Percentiles rank a stretch among this genome's conserved stretches.
Evolutionary conservation across 2,113 vertebrate genomes (phyloP).

Genomic region (Heterocephalus glaber): DNA sequence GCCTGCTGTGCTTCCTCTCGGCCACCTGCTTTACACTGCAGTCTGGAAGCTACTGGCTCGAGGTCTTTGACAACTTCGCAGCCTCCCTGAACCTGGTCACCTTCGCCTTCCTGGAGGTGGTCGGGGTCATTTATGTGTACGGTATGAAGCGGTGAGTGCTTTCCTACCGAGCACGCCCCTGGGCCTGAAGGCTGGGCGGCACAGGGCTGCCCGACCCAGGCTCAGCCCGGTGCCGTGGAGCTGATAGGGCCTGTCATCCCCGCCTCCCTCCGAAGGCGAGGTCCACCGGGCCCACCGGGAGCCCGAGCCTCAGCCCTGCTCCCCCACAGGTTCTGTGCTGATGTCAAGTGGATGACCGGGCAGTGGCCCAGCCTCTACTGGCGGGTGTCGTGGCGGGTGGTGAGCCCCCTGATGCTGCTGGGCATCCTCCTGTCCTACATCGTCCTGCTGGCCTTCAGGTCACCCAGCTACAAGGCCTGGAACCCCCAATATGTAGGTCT

Average conservation of each 20-base stretch:
- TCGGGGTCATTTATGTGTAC: slow-evolving; percentile 86
- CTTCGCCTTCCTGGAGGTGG: slow-evolving; percentile 91
- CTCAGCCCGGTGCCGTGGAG: neutral
- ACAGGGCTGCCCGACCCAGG: neutral
- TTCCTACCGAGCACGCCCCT: rapidly evolving
- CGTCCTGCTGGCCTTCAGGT: slow-evolving; percentile 80
- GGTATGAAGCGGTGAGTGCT: slow-evolving; percentile 88
- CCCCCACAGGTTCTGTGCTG: slow-evolving; percentile 89
- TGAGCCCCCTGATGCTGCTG: slow-evolving; percentile 91
- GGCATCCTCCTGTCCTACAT: slow-evolving; percentile 88
- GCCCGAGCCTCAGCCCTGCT: neutral
- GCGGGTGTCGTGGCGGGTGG: slow-evolving; percentile 88
- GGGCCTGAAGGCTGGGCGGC: neutral
- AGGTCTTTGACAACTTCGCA: slow-evolving; percentile 91
- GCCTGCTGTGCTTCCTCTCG: slow-evolving; percentile 84
- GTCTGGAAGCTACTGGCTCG: slow-evolving; percentile 96
- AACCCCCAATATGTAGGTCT: slow-evolving; percentile 89
- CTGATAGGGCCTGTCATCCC: neutral
- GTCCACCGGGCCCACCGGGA: rapidly evolving
- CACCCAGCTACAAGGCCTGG: slow-evolving; percentile 89
- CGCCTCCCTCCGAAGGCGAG: no score
- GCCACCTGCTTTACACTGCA: slow-evolving; percentile 90
- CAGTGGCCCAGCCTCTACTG: slow-evolving; percentile 89
- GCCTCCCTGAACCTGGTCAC: slow-evolving; percentile 90
- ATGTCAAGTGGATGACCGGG: slow-evolving; percentile 92